Evolutionary conservation across 2,113 vertebrate species (phyloP), one percentile per base, ranked within the genome.

Genomic region (Melanerpes aurifrons): DNA sequence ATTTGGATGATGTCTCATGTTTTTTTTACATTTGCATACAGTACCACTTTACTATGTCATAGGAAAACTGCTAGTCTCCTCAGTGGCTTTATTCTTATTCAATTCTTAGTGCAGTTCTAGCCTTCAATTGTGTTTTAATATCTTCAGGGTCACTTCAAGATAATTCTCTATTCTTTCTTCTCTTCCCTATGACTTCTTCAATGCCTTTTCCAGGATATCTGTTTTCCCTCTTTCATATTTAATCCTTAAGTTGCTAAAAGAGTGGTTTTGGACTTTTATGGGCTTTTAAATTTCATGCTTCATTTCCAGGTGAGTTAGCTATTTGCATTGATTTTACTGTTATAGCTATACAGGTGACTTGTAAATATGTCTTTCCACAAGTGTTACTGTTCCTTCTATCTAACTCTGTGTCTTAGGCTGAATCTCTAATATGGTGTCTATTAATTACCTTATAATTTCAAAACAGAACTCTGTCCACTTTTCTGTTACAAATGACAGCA

Each of bases 401-500:
- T 61, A 50, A 37, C 66, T 25, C n/a, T 5, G 5, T 86, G n/a
- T 94, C 77, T 68, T 20, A 66, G 74, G 26, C 64, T 93, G 67
- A 29, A 56, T 82, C 35, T 89, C 28, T 85, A 57, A 62, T 32
- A 45, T 53, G 24, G 73, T 77, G 71, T 48, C 67, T 90, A 86
- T 61, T 73, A 86, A 90, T 93, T 86, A 82, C 56, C 59, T 71
- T 83, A 43, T 12, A 4, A 69, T 87, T 92, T 79, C 50, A 67
- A 73, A 89, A 59, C 47, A 79, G 47, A 87, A 70, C 74, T 89
- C 28, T 59, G 63, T 85, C 82, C 29, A 16, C 56, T 69, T 91
- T 40, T 84, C n/a, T 91, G 9, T 92, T 86, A 89, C 50, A 85
- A 76, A 87, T 85, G 86, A 92, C 81, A 82, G 87, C 83, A 90